Percentiles rank a stretch among this genome's conserved stretches.
These are phyloP conservation scores for Scytalopus superciliaris DNA, from an alignment of 2,113 vertebrate genomes.

Conservation along the genomic window DNA sequence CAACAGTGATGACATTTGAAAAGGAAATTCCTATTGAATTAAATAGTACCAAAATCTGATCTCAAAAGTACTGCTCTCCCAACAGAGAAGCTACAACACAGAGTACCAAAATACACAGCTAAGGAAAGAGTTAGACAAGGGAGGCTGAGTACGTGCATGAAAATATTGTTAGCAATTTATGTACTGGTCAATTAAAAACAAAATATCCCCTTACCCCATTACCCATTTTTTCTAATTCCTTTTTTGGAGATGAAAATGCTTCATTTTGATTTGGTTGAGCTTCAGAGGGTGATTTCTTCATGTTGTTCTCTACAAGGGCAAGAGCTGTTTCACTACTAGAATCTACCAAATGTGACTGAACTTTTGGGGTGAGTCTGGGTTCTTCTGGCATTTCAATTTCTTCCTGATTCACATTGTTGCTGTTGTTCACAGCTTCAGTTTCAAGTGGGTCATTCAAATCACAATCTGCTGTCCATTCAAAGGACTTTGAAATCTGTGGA, in stretches of 20 bases:
- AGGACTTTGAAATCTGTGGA: constrained; percentile 78
- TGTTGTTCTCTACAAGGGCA: constrained; percentile 28
- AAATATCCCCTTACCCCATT: constrained; percentile 62
- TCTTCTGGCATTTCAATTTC: constrained; percentile 50
- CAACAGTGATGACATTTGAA: neutral
- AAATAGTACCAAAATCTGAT: neutral
- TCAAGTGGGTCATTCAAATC: constrained; percentile 4
- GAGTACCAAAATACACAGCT: neutral
- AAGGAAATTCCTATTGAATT: neutral
- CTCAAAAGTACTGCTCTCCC: neutral
- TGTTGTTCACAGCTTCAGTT: constrained; percentile 28
- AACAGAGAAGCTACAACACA: neutral
- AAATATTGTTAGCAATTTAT: neutral
- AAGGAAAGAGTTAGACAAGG: neutral
- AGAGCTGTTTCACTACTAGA: constrained; percentile 36
- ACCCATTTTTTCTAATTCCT: constrained; percentile 28
- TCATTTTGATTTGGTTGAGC: neutral
- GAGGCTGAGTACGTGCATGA: neutral
- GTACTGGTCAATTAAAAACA: neutral
- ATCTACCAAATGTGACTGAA: constrained; percentile 32
- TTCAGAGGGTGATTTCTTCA: neutral
- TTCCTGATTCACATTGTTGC: constrained; percentile 43
- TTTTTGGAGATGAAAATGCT: neutral
- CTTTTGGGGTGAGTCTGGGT: constrained; percentile 44
- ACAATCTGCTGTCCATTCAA: constrained; percentile 75